Evolutionary conservation across 2,113 vertebrate genomes (phyloP).

Genomic region (Prinia subflava): DNA sequence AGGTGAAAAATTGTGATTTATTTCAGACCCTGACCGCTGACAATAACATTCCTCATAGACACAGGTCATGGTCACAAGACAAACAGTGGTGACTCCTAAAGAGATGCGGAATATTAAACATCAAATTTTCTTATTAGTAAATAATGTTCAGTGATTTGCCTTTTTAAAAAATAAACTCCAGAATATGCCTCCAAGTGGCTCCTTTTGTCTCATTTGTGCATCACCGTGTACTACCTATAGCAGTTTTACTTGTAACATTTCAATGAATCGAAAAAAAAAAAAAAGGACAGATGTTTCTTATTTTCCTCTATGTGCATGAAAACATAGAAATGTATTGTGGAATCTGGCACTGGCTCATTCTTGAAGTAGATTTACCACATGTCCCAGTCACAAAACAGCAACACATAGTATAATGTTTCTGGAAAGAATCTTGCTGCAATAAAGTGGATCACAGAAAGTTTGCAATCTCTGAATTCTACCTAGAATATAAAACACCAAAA

Average conservation of each 20-base stretch:
- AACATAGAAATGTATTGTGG: conserved; percentile 22
- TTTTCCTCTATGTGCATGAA: conserved; percentile 43
- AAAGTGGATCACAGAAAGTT: conserved; percentile 16
- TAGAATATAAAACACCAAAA: not conserved
- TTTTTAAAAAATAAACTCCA: not conserved
- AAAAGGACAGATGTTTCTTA: conserved; percentile 59
- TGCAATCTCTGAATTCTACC: not conserved
- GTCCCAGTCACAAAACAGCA: conserved; percentile 25
- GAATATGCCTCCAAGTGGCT: not conserved
- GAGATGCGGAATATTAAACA: not conserved
- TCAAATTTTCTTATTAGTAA: not conserved
- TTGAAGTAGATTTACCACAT: conserved; percentile 23
- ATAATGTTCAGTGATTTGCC: conserved; percentile 10
- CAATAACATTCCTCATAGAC: not conserved
- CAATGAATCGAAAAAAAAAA: not conserved
- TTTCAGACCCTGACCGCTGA: not conserved
- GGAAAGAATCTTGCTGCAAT: conserved; percentile 13
- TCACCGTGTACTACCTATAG: not conserved
- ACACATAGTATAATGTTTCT: conserved; percentile 28
- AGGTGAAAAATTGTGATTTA: not conserved
- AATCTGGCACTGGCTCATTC: conserved; percentile 41
- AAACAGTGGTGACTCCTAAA: not conserved
- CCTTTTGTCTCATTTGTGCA: not conserved
- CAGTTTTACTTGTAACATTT: conserved; percentile 29
- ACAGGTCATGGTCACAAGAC: conserved; percentile 1